A percentile compares a stretch with the other conserved stretches of the same genome.
phyloP scores from a whole-genome alignment of 2,888 invertebrate species.

The Xanthorhoe designata region DNA sequence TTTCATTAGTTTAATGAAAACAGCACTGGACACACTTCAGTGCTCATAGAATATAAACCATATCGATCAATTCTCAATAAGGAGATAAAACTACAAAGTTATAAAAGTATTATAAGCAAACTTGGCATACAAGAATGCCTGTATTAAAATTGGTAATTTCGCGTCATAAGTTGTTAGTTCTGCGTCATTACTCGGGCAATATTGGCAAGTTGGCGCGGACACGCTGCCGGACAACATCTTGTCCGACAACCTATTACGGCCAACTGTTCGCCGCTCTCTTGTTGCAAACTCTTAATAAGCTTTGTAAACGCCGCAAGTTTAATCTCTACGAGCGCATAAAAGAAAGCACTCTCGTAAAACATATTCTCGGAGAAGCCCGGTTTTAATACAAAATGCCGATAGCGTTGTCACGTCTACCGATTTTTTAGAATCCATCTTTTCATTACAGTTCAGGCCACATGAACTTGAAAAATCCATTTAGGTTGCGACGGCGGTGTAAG shows the following conservation, averaged over 20 bases:
- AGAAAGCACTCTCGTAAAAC: conserved; percentile 40
- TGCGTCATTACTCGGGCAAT: conserved; percentile 76
- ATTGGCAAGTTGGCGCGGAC: conserved; percentile 79
- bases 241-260: conserved; percentile 79
- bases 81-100: conserved; percentile 5
- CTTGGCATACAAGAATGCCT: conserved; percentile 38
- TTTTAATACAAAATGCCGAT: conserved; percentile 35
- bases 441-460: conserved; percentile 43
- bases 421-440: conserved; percentile 39
- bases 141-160: conserved; percentile 58
- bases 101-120: conserved; percentile 13
- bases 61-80: not conserved
- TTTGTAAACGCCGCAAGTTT: conserved; percentile 52
- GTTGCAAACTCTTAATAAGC: conserved; percentile 64
- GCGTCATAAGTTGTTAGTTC: conserved; percentile 65
- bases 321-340: conserved; percentile 43
- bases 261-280: conserved; percentile 70
- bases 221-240: conserved; percentile 77
- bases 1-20: too few relatives aligned
- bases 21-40: too few relatives aligned
- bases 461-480: conserved; percentile 79
- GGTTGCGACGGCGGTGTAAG: conserved; percentile 65
- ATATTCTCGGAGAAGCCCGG: conserved; percentile 37
- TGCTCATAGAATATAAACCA: not conserved
- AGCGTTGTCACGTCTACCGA: conserved; percentile 35